Base-by-base conservation (phyloP, 1,140 invertebrate species). In the Lucilia sericata region DNA sequence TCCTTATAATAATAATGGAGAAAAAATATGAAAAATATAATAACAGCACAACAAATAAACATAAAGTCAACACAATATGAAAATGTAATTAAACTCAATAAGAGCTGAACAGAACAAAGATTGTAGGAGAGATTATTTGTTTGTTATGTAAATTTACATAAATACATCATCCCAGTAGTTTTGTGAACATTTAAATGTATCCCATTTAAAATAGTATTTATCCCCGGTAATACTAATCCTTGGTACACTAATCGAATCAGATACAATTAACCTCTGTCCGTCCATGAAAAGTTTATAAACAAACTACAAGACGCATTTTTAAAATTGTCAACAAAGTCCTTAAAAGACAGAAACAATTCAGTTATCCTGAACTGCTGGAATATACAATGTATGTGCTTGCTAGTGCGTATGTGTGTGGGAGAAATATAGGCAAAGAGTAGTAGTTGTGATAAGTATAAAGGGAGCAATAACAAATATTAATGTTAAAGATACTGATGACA, bases 21-120 rank as follows among this genome's bases (percentile, higher is more conserved):
- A 55, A 55, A 55, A 8, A 55, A 55, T 55, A 55, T 12, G 5
- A 55, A 13, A 55, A 55, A 14, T 55, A 55, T n/a, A 60, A 60
- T n/a, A 60, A 60, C 55, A 60, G n/a, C 14, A 60, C 14, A 7
- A 17, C 13, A 60, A 60, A 60, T n/a, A 80, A 80, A 80, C 74
- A 21, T 51, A 80, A 80, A 80, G 76, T 80, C 76, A 80, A 80
- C 76, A 80, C 76, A 80, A 80, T 80, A 80, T 80, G 76, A 80
- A 80, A 49, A 25, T 80, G 76, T 80, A 80, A 80, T 80, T 80
- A 80, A 80, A 21, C 76, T 80, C 76, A 80, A 80, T 80, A 49
- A 80, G 42, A 51, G 42, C n/a, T 51, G n/a, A 49, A 21, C 42
- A 49, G n/a, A 19, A 80, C 19, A 36, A 36, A 76, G 14, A 42